Conservation (phyloP, 2,888 invertebrate genomes). For the Phragmatobia fuliginosa region DNA sequence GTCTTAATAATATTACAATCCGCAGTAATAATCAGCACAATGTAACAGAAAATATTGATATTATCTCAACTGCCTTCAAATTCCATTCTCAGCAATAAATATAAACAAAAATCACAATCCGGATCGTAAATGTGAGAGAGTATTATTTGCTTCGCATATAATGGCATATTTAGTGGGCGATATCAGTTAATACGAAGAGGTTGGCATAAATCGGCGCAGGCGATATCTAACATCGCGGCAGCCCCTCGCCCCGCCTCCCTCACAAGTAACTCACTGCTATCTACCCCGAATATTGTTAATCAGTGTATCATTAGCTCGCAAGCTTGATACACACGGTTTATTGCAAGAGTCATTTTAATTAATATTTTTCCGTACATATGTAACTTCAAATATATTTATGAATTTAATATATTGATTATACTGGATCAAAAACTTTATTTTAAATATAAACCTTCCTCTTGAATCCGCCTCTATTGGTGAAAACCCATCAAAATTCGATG, state of each 20-base stretch:
- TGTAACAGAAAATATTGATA: constrained; percentile 49
- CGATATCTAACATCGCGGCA: constrained; percentile 80
- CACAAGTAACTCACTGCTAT: constrained; percentile 82
- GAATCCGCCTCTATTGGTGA: too few species aligned
- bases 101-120: constrained; percentile 62
- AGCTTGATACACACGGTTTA: constrained; percentile 63
- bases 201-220: constrained; percentile 80
- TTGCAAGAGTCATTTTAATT: constrained; percentile 20
- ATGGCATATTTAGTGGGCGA: constrained; percentile 85
- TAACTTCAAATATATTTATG: neutral
- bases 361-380: neutral
- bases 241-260: constrained; percentile 71
- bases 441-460: too few species aligned
- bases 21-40: constrained; percentile 28
- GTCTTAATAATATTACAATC: constrained; percentile 20
- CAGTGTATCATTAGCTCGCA: constrained; percentile 83
- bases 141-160: constrained; percentile 84
- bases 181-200: constrained; percentile 84
- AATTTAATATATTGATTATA: too few species aligned
- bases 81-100: constrained; percentile 78
- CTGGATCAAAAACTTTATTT: neutral
- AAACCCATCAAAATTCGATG: neutral
- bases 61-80: constrained; percentile 57
- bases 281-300: constrained; percentile 86
- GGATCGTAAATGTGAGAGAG: constrained; percentile 63